Evolutionary conservation across 2,888 invertebrate genomes (phyloP), one percentile per base, ranked within the genome.

Genomic region (Rhimphoctona megacephalus): DNA sequence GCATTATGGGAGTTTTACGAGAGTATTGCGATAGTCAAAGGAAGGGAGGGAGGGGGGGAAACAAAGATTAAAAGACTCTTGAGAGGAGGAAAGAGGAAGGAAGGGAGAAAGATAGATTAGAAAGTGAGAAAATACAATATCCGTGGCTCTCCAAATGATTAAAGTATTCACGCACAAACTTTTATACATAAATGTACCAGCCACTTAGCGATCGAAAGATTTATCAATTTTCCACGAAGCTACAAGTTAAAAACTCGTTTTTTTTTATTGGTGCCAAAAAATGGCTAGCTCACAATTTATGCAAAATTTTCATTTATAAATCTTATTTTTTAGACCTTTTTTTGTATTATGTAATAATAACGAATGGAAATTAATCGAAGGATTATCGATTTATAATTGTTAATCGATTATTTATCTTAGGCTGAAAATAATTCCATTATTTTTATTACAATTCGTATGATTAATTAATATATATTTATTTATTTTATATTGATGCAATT

Each of bases 111-210:
- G 36, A 30, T 43, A 73, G 76, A 81, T 85, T 81, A 85, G 76
- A 64, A 81, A 72, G 72, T 81, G 76, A 77, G 54, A 73, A 81
- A 54, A 43, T 70, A 67, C 69, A 79, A 69, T 74, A 57, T 39
- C 22, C 49, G 19, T 64, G 30, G 9, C 14, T 25, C 39, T 66
- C 22, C 52, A 8, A 72, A n/a, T 39, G n/a, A 57, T 19, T 49
- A 2, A 49, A 49, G 49, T 49, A 43, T 49, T n/a, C 49, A n/a
- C 19, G n/a, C 7, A 49, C 19, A 49, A 19, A 49, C 19, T 49
- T 19, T 49, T n/a, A 19, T n/a, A 19, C 1, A 46, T n/a, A 19
- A 49, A 49, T n/a, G 19, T 49, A 49, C 49, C 19, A 49, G 7
- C 19, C 49, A 49, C 49, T 49, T 19, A 49, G 5, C 57, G 57